Base-by-base conservation (phyloP, 2,113 vertebrate genomes). In the Mugil cephalus region DNA sequence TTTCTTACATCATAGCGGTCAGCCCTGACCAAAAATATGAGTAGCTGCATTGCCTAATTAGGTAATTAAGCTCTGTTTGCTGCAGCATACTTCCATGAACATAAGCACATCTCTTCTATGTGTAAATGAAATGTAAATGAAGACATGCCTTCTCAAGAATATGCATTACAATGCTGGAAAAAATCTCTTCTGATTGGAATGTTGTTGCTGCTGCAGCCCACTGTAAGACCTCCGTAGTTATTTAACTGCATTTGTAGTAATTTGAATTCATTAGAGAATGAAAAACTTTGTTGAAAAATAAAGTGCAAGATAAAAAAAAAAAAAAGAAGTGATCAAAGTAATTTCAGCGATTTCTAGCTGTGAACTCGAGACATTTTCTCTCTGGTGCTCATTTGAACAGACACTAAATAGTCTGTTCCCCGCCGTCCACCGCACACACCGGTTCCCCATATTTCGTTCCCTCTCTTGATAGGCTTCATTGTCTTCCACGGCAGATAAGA, bases 401-500 rank as follows among this genome's bases (percentile, higher is more conserved):
- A 48, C 18, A 68, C 18, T 11, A 53, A 70, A 48, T 53, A 47
- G 54, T 69, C 51, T 48, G 54, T 7, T 7, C 24, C 15, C 38
- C 19, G 42, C 67, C 78, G 56, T 71, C 38, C 55, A 78, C 73
- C 65, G 76, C 46, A 51, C 56, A 62, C 67, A 61, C 67, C 50
- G 34, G 3, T 35, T 69, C n/a, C 38, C 35, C 82, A 85, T 78
- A 65, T 70, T 86, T 67, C 66, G 19, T 18, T 42, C 43, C 21
- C 43, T 53, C 42, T 79, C 71, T 51, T 73, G 66, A 45, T 19
- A 38, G 74, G 52, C 39, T 68, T 78, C 69, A 79, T 84, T 79
- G 82, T 88, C 67, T 30, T 82, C 73, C 71, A 47, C n/a, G n/a
- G 59, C 53, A 72, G 88, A 90, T 83, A 89, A 87, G 80, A 68